Evolutionary conservation across 2,888 invertebrate species (phyloP).

Genomic region (Metellina segmentata): DNA sequence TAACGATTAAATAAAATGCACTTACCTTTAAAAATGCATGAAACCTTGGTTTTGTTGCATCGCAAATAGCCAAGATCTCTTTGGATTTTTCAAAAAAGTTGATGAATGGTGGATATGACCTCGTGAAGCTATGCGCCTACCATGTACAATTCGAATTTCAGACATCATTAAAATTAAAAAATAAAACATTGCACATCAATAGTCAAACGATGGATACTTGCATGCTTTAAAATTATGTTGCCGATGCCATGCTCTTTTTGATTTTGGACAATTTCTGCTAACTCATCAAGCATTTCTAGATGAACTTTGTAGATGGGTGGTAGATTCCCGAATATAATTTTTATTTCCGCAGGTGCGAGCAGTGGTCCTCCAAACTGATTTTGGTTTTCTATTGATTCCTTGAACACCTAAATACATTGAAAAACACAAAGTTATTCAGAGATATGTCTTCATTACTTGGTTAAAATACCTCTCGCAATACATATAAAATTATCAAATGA

Average conservation of each 20-base stretch:
- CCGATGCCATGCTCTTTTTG: conserved; percentile 95
- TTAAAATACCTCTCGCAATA: too few relatives aligned
- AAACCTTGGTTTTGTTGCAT: conserved; percentile 95
- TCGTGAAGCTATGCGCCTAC: conserved; percentile 90
- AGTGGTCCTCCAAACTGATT: conserved; percentile 69
- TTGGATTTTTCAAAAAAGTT: conserved; percentile 99
- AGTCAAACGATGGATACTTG: conserved; percentile 79
- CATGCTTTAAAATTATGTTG: conserved; percentile 91
- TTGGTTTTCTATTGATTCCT: conserved; percentile 71
- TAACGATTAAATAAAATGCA: background rate
- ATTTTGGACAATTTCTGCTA: conserved; percentile 84
- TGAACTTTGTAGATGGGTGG: conserved; percentile 97
- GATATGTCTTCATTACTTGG: too few relatives aligned
- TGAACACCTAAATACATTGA: conserved; percentile 65
- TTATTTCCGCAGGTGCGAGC: conserved; percentile 93
- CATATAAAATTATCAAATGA: too few relatives aligned
- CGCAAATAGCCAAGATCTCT: conserved; percentile 94
- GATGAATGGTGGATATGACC: conserved; percentile 98
- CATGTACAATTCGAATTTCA: conserved; percentile 54
- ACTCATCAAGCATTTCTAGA: conserved; percentile 85
- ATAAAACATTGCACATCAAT: background rate
- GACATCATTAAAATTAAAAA: background rate
- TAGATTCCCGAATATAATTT: conserved; percentile 96
- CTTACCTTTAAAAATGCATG: conserved; percentile 98
- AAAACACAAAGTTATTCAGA: background rate